Evolutionary conservation across 2,797 vertebrate species (phyloP), one percentile per base, ranked within the genome.

Genomic region (Pipistrellus nathusii): DNA sequence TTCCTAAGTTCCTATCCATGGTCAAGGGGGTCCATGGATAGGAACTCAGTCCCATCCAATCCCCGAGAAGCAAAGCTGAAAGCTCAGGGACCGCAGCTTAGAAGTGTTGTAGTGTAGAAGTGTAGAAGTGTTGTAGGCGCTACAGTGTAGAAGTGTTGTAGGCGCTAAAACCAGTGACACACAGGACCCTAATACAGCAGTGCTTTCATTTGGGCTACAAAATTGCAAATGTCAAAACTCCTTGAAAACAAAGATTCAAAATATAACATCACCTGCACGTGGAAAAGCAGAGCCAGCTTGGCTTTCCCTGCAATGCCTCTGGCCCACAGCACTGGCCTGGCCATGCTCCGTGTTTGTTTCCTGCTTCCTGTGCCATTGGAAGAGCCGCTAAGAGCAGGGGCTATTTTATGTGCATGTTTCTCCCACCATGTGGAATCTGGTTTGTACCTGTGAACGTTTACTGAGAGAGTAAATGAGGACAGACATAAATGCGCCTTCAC

Each of bases 181-280:
- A n/a, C 3, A n/a, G 48, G 13, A 6, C 76, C 17, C 53, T 82
- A 84, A 48, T 3, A 38, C 18, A 66, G 62, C 1, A 25, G 6
- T 14, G 35, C 53, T 88, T 80, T 35, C 21, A 91, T 76, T 4
- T 59, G 25, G 57, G 59, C 18, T 53, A 68, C 25, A 93, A 62
- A 83, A 78, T 11, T 55, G 7, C 18, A 71, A 76, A 68, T 75
- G 17, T 30, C 41, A 76, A 76, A 85, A 81, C 10, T 59, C 75
- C 46, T 38, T 87, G 8, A 21, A 92, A 85, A 66, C 46, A 32
- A 88, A 82, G 21, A 59, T 6, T 41, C 14, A 84, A 95, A 89
- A 35, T 6, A 48, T 3, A 62, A 38, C 21, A 18, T 53, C 75
- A 55, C 66, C 38, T 82, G 14, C 27, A 51, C 5, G 18, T 0